phyloP scores from a whole-genome alignment of 1,140 invertebrate species.

The Apocrypta bakeri region DNA sequence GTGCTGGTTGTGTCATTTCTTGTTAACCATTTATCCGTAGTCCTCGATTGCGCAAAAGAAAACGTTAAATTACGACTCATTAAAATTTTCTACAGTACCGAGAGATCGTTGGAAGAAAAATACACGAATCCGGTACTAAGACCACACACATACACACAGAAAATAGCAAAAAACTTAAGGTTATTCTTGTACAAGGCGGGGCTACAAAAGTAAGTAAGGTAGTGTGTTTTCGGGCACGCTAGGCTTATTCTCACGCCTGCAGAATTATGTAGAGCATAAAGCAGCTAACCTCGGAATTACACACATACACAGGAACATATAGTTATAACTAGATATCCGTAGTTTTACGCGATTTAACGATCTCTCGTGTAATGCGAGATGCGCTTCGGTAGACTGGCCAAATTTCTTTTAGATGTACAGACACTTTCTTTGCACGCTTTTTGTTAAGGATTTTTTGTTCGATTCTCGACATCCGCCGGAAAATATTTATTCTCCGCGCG shows the following conservation, averaged over 20 bases:
- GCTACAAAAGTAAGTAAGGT: conserved; percentile 63
- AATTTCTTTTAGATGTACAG: not conserved
- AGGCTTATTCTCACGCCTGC: conserved; percentile 64
- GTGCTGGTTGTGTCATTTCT: no score
- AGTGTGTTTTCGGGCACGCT: conserved; percentile 69
- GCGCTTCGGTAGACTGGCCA: not conserved
- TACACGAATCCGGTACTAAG: not conserved
- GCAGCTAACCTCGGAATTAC: conserved; percentile 11
- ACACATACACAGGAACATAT: not conserved
- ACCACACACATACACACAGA: no score
- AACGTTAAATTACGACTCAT: no score
- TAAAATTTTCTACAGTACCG: no score
- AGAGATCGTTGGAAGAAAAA: not conserved
- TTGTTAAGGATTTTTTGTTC: no score
- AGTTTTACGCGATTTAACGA: not conserved
- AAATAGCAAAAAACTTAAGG: no score
- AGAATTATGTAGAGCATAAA: conserved; percentile 71
- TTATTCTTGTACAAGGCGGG: no score
- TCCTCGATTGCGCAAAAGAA: no score
- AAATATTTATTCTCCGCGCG: no score
- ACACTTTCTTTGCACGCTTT: conserved; percentile 1
- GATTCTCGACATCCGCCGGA: no score
- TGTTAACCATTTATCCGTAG: no score
- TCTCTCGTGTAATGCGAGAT: not conserved
- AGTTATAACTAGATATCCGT: conserved; percentile 1